phyloP scores from a whole-genome alignment of 2,797 vertebrate species.

The Okamejei kenojei region DNA sequence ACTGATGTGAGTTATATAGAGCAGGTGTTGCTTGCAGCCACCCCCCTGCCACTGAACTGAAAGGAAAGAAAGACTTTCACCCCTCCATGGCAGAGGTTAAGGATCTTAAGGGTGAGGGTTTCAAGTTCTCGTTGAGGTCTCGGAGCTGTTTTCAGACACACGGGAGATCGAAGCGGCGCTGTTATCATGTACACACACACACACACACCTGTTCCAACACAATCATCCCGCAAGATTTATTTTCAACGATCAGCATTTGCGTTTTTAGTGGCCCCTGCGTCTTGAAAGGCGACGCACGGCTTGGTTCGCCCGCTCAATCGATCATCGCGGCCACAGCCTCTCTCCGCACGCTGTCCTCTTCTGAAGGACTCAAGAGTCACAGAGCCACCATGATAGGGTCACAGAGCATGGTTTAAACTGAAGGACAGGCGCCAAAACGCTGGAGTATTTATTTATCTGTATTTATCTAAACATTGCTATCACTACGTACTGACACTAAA shows the following conservation, averaged over 20 bases:
- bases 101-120: neutral
- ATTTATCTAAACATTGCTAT: too few species aligned
- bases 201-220: neutral
- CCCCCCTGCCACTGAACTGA: too few species aligned
- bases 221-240: neutral
- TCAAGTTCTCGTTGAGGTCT: constrained; percentile 10
- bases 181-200: neutral
- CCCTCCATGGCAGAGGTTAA: neutral
- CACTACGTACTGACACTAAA: too few species aligned
- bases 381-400: too few species aligned
- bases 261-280: neutral
- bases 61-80: neutral
- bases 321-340: neutral
- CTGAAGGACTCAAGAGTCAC: neutral
- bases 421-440: too few species aligned
- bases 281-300: neutral
- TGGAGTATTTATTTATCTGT: too few species aligned
- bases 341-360: neutral
- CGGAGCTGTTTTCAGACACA: neutral
- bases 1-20: constrained; percentile 43
- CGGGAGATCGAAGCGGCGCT: neutral
- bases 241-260: constrained; percentile 1
- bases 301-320: neutral
- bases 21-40: constrained; percentile 43
- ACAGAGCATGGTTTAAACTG: too few species aligned